Evolutionary conservation across 2,797 vertebrate genomes (phyloP).

Genomic region (Salmo trutta): DNA sequence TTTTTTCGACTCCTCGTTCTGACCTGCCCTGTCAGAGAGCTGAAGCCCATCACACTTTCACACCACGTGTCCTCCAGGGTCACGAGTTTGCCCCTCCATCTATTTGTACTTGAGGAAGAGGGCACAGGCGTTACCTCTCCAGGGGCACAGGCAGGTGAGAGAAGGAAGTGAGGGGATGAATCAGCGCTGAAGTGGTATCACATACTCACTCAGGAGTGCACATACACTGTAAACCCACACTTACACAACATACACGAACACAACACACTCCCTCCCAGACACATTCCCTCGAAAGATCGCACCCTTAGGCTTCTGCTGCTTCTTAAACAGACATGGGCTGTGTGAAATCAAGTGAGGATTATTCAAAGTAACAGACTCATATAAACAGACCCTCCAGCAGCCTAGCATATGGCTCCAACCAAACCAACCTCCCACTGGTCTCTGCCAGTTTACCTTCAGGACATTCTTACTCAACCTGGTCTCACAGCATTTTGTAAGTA

Average conservation of each 20-base stretch:
- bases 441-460: neutral
- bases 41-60: neutral
- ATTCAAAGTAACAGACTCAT: neutral
- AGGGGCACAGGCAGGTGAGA: neutral
- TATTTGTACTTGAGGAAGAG: neutral
- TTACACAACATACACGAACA: neutral
- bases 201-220: neutral
- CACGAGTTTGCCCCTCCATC: neutral
- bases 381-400: neutral
- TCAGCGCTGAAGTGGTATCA: constrained; percentile 1
- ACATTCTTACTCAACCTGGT: neutral
- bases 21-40: constrained; percentile 36
- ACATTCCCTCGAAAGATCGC: neutral
- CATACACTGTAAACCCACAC: neutral
- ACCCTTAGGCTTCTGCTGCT: neutral
- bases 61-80: neutral
- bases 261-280: neutral
- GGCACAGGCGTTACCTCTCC: neutral
- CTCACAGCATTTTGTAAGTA: too few relatives aligned
- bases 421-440: neutral
- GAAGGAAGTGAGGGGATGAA: constrained; percentile 8
- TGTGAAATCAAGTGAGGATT: neutral
- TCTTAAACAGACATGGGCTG: too few relatives aligned
- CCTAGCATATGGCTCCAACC: neutral
- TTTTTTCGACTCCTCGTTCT: constrained; percentile 26